Conservation (phyloP, 1,140 invertebrate species). For the Orussus abietinus region DNA sequence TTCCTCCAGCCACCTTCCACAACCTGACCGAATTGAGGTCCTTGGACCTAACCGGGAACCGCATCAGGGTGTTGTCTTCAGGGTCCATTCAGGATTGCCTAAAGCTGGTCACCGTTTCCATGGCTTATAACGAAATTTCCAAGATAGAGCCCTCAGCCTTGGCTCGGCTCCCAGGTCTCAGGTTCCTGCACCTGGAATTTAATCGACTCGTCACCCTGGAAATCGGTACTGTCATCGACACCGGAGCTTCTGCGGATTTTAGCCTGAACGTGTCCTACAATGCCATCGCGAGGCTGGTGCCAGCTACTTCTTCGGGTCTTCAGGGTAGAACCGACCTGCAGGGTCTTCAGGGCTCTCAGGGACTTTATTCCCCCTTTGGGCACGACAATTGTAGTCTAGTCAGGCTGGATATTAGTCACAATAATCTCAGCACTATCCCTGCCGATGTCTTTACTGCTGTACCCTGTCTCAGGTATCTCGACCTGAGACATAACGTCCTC, state of each 20-base stretch:
- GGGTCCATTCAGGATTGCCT: constrained; percentile 42
- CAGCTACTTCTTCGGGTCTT: too few species aligned
- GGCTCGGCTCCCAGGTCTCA: constrained; percentile 52
- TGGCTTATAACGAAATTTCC: constrained; percentile 60
- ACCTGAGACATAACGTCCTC: constrained; percentile 66
- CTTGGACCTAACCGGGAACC: constrained; percentile 46
- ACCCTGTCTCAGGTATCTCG: constrained; percentile 60
- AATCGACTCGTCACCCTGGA: constrained; percentile 41
- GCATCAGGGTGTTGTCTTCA: constrained; percentile 32
- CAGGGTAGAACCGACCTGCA: too few species aligned
- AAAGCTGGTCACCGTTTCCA: constrained; percentile 42
- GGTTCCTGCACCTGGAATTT: constrained; percentile 48
- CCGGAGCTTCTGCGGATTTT: constrained; percentile 43
- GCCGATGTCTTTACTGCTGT: constrained; percentile 65
- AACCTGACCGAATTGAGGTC: constrained; percentile 53
- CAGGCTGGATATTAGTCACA: constrained; percentile 71
- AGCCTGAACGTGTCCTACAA: constrained; percentile 48
- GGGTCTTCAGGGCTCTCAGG: too few species aligned
- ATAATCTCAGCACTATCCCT: constrained; percentile 65
- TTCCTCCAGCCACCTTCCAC: constrained; percentile 72
- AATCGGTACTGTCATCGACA: constrained; percentile 41
- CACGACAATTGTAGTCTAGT: too few species aligned
- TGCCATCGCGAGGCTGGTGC: constrained; percentile 39
- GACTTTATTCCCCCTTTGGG: too few species aligned
- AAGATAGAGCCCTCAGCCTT: constrained; percentile 69